Base-by-base conservation (phyloP, 2,113 vertebrate species). In the Todiramphus saurophagus region DNA sequence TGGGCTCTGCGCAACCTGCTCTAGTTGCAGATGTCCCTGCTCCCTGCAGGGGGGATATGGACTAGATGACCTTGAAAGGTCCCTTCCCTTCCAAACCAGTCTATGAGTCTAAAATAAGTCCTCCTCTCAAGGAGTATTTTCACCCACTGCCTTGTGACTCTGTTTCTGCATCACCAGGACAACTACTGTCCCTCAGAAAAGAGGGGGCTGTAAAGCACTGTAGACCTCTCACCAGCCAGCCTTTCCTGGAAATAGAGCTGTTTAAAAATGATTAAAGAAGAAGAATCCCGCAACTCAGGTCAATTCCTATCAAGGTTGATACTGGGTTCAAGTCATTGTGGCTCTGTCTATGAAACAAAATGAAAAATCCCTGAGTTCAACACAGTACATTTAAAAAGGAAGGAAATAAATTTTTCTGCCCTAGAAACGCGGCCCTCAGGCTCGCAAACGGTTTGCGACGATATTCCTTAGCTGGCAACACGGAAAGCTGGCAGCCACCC, bases 401-500 rank as follows among this genome's bases (percentile, higher is more conserved):
- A 53, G 44, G 21, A 78, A 53, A 82, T 21, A 87, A 87, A 96
- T 83, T 75, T 74, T 95, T 51, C 66, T 84, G 75, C 77, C 76
- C 72, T 75, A 89, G 64, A 89, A 97, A 94, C 17, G 28, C 0
- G 2, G 89, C 68, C 79, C 75, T 95, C 72, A 35, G 68, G 90
- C 84, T 96, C 63, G 64, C 41, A n/a, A 30, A 69, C 75, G 59
- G 64, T 88, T 91, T 55, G 67, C 86, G 75, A 46, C 63, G 44
- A 60, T 89, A 92, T 82, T 92, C 53, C 80, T 94, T 63, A 92
- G 74, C 59, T 70, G 44, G 79, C 83, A 95, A 81, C 84, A 92
- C 2, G 48, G 70, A 96, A 96, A 95, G 24, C 80, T 97, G 96
- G 96, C 94, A 91, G 77, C 69, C 51, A 89, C 67, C 91, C 93